Evolutionary conservation across 1,140 invertebrate genomes (phyloP).

Genomic region (Cryptotermes secundus): DNA sequence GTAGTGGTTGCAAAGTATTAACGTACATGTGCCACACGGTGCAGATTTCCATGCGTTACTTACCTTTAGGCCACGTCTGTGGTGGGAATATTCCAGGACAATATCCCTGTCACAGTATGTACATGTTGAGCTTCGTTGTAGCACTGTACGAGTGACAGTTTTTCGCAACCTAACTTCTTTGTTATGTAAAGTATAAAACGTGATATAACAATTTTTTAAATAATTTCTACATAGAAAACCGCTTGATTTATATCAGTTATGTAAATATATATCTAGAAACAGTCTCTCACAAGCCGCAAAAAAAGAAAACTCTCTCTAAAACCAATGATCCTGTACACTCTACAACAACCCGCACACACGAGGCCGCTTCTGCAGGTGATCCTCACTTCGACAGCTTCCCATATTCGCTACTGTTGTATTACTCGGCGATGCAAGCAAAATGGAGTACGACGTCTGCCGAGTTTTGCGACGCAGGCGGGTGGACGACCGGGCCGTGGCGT

Average conservation of each 20-base stretch:
- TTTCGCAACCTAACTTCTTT: neutral
- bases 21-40: neutral
- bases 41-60: neutral
- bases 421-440: conserved; percentile 14
- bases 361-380: neutral
- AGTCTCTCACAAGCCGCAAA: neutral
- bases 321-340: neutral
- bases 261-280: neutral
- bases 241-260: neutral
- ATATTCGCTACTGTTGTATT: neutral
- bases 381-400: neutral
- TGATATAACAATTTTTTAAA: neutral
- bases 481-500: conserved; percentile 3
- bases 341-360: neutral
- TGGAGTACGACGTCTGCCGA: neutral
- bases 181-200: neutral
- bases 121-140: neutral
- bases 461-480: neutral
- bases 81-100: neutral
- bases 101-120: neutral
- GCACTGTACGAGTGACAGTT: neutral
- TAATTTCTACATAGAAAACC: neutral
- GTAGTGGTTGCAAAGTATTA: neutral
- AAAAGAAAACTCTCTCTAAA: neutral
- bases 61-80: neutral